phyloP scores from a whole-genome alignment of 2,888 invertebrate genomes.

The Chrysina gloriosa region DNA sequence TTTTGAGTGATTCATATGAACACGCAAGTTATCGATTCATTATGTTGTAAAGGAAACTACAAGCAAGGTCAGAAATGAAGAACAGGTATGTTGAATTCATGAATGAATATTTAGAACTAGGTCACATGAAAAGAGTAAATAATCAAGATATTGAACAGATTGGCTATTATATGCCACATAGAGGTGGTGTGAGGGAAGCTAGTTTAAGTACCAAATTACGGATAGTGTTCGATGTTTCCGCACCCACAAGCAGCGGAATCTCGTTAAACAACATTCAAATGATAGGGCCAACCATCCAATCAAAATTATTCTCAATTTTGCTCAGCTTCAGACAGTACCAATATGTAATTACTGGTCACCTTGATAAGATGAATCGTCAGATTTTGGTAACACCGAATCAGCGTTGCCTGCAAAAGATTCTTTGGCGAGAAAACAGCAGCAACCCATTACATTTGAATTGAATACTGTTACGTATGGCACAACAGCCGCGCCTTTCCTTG shows the following conservation, averaged over 20 bases:
- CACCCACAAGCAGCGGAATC: constrained; percentile 46
- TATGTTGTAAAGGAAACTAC: constrained; percentile 27
- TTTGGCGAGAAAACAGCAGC: constrained; percentile 46
- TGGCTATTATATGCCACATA: constrained; percentile 53
- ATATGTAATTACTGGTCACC: constrained; percentile 52
- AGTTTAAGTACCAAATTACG: constrained; percentile 53
- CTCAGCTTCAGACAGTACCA: constrained; percentile 51
- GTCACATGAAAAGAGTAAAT: constrained; percentile 47
- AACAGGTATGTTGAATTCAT: constrained; percentile 41
- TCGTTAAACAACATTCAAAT: constrained; percentile 53
- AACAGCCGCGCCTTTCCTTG: no score
- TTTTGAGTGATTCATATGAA: constrained; percentile 36
- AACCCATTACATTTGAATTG: constrained; percentile 7
- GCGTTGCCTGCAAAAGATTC: no score
- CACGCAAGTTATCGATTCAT: constrained; percentile 32
- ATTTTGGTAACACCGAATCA: constrained; percentile 49
- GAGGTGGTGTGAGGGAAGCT: constrained; percentile 48
- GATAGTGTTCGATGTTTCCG: constrained; percentile 56
- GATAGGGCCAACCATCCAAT: constrained; percentile 52
- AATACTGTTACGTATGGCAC: background rate
- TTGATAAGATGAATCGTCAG: constrained; percentile 54
- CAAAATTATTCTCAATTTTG: constrained; percentile 51
- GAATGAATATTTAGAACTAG: constrained; percentile 48
- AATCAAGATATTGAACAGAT: background rate
- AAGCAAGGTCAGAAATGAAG: constrained; percentile 6